Evolutionary conservation across 2,888 invertebrate species (phyloP).

Genomic region (Epinotia demarniana): DNA sequence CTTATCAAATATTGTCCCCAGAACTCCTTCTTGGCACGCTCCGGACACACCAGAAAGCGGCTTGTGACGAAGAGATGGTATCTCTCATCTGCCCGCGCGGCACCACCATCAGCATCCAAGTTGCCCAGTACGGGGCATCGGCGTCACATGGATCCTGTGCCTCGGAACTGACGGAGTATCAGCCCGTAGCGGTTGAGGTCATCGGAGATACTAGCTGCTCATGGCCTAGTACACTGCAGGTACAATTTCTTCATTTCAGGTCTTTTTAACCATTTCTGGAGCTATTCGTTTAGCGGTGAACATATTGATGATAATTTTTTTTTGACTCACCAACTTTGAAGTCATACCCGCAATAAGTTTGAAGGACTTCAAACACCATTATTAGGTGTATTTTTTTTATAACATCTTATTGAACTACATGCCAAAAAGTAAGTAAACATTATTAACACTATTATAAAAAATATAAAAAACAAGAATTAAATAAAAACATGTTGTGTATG

Average conservation of each 20-base stretch:
- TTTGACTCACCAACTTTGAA: no score
- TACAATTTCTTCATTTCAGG: slow-evolving; percentile 79
- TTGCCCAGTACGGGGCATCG: slow-evolving; percentile 94
- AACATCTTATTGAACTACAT: no score
- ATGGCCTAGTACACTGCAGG: slow-evolving; percentile 92
- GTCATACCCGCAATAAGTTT: no score
- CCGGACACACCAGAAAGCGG: slow-evolving; percentile 95
- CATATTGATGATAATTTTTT: no score
- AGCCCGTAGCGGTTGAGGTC: slow-evolving; percentile 79
- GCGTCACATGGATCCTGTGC: slow-evolving; percentile 79
- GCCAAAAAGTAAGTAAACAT: no score
- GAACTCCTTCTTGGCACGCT: slow-evolving; percentile 96
- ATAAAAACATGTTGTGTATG: no score
- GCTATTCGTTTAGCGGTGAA: no score
- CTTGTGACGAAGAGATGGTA: slow-evolving; percentile 96
- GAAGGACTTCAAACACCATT: no score
- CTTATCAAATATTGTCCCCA: slow-evolving; percentile 70
- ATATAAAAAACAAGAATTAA: no score
- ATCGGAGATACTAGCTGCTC: slow-evolving; percentile 88
- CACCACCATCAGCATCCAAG: slow-evolving; percentile 95
- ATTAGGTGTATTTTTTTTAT: no score
- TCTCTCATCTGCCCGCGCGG: slow-evolving; percentile 95
- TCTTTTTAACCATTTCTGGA: not conserved
- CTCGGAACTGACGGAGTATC: slow-evolving; percentile 79
- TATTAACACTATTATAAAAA: no score